Evolutionary conservation across 2,888 invertebrate species (phyloP), one percentile per base, ranked within the genome.

Genomic region (Spilarctia lutea): DNA sequence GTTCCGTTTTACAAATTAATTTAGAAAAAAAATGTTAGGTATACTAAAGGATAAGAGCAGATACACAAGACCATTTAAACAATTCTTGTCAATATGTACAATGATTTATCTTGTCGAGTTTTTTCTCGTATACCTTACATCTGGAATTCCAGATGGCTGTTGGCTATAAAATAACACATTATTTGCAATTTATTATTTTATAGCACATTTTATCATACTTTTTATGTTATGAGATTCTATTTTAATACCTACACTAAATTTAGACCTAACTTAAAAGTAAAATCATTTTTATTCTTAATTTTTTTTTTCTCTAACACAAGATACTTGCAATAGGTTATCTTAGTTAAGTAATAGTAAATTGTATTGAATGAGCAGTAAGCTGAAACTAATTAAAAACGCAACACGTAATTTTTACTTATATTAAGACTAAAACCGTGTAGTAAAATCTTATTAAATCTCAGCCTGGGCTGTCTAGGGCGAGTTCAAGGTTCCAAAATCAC

Each of bases 211-310:
- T 70, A 42, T 63, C 73, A 74, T 35, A 70, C 39, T 39, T 69
- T 68, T 74, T 75, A 75, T 79, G 82, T 83, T 84, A 84, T 78
- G 82, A 69, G 70, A 79, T 84, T 75, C 75, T 79, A 81, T 80
- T 84, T 81, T 82, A 84, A 78, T 82, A 74, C 76, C 76, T 72
- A 67, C 67, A 45, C 20, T 30, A 60, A 56, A 70, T 63, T 63
- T 63, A 20, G 42, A 42, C 35, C 27, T 39, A 56, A 56, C 39
- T 39, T 60, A 39, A 52, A 60, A 18, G 70, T 20, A 20, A 48
- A 20, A 48, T 45, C 1, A 35, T 35, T 7, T 7, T 6, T 7
- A 35, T 35, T 7, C 4, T 35, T 35, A 4, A 6, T 35, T 35
- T 0, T 35, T 35, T 35, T 35, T 35, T 7, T 35, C 35, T 35